Conservation (phyloP, 1,140 invertebrate genomes). For the Anthonomus grandis region DNA sequence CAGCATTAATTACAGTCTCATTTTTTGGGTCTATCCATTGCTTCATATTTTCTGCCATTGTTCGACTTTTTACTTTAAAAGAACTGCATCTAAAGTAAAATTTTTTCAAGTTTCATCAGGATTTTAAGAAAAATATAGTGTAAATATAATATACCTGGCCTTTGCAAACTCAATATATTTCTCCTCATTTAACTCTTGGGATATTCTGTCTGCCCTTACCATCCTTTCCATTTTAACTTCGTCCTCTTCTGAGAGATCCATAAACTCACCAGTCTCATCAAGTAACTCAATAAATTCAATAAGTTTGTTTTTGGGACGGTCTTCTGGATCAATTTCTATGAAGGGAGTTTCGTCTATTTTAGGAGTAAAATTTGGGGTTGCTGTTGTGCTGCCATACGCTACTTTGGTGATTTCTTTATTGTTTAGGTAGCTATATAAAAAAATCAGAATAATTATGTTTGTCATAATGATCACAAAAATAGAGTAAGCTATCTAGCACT, state of each 20-base stretch:
- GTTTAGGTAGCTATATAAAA: no score
- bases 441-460: no score
- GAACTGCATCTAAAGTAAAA: constrained; percentile 33
- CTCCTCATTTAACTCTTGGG: constrained; percentile 53
- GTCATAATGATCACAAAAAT: no score
- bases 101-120: neutral
- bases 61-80: constrained; percentile 35
- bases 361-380: no score
- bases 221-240: constrained; percentile 52
- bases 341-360: no score
- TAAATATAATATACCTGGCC: constrained; percentile 15
- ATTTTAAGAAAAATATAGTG: neutral
- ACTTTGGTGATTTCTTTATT: constrained; percentile 1
- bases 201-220: constrained; percentile 54
- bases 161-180: constrained; percentile 54
- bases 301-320: constrained; percentile 38
- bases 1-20: constrained; percentile 48
- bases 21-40: constrained; percentile 54
- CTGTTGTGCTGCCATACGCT: no score
- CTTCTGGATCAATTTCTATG: constrained; percentile 24
- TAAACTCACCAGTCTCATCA: constrained; percentile 58
- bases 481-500: no score
- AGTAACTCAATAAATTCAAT: constrained; percentile 53
- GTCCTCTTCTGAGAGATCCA: constrained; percentile 52
- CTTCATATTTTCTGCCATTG: constrained; percentile 51